Evolutionary conservation across 2,888 invertebrate species (phyloP), one percentile per base, ranked within the genome.

Genomic region (Busseola fusca): DNA sequence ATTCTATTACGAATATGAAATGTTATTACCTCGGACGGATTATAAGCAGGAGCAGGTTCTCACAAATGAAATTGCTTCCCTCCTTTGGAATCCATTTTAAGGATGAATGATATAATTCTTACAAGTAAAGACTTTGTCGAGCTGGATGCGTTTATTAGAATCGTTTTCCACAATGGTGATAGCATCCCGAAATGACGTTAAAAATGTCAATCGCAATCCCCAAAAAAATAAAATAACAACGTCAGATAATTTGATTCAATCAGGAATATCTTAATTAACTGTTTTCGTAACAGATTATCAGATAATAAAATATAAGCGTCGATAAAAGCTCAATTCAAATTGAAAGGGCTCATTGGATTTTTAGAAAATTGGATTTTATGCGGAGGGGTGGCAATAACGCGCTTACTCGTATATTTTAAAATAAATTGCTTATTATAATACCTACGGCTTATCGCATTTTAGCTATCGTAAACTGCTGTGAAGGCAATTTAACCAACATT

Each of bases 1-100:
- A 95, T 95, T 95, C 94, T 94, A 95, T 95, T 95, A 95, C 93
- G 95, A 95, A 95, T 95, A 95, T 95, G 95, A 95, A 95, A 95
- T 94, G 95, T 93, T 95, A 95, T 95, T 95, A 95, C 94, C 92
- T 94, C 90, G 94, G 94, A 95, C 93, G 95, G 94, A 95, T 95
- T 95, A 95, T 95, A 95, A 95, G 95, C 91, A 94, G 94, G 85
- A 95, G 93, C 94, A 94, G 95, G 95, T 95, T 94, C 92, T 93
- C 91, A 93, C 94, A 95, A 95, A 95, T 94, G 95, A 95, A 95
- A 95, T 95, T 95, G 94, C 95, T 95, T 94, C 92, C 92, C 93
- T 94, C 90, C 93, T 94, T 94, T 91, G 94, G 94, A 94, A 95
- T 95, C 94, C 94, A 95, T 95, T 95, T 94, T 93, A 93, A 93